Evolutionary conservation across 2,113 vertebrate species (phyloP).

Genomic region (Muntiacus muntjak): DNA sequence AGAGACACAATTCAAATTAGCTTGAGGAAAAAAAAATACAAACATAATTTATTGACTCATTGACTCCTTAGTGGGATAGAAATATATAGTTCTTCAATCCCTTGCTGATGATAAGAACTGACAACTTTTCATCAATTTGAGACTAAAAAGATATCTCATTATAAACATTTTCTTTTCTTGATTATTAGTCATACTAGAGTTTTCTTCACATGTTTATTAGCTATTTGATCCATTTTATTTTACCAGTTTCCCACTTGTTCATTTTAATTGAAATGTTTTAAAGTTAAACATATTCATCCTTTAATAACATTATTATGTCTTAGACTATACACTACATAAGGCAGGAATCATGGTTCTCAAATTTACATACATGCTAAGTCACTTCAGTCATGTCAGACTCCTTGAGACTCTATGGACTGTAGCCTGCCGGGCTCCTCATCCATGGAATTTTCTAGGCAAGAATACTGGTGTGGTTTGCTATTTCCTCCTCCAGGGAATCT

Average conservation of each 20-base stretch:
- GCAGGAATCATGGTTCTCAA: neutral
- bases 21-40: neutral
- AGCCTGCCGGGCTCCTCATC: neutral
- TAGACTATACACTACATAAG: too few species aligned
- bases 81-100: neutral
- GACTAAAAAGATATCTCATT: neutral
- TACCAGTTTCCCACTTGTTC: neutral
- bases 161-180: neutral
- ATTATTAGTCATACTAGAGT: neutral
- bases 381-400: neutral
- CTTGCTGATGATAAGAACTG: neutral
- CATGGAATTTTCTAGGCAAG: neutral
- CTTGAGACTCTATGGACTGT: accelerated
- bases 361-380: neutral
- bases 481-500: neutral
- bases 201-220: neutral
- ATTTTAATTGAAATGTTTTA: neutral
- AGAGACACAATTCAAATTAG: neutral
- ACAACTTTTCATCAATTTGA: neutral
- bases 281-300: neutral
- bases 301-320: neutral
- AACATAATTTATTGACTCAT: neutral
- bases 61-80: neutral
- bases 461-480: neutral
- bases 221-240: neutral